A percentile compares a stretch with the other conserved stretches of the same genome.
Evolutionary conservation across 1,140 invertebrate genomes (phyloP).

Genomic region (Carcinoscorpius rotundicauda): DNA sequence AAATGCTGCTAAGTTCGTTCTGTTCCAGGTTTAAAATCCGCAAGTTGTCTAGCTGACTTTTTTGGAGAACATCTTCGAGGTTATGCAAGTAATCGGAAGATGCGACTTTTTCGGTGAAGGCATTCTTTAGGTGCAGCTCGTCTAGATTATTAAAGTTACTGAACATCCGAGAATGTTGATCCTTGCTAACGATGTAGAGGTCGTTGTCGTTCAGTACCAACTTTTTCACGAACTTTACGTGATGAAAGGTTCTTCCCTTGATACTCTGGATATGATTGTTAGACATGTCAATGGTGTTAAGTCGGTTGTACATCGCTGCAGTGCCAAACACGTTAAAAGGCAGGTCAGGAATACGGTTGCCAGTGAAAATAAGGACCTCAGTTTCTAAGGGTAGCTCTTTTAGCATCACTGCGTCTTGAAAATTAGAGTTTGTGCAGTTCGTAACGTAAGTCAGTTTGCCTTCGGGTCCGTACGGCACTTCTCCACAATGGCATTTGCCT

Average conservation of each 20-base stretch:
- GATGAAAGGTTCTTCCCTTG: constrained; percentile 60
- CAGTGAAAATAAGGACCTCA: constrained; percentile 56
- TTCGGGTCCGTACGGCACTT: constrained; percentile 27
- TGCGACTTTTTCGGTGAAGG: constrained; percentile 47
- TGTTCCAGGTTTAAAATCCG: constrained; percentile 62
- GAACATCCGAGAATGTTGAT: constrained; percentile 58
- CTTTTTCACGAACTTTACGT: constrained; percentile 53
- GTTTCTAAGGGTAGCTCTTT: constrained; percentile 49
- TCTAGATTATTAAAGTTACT: constrained; percentile 59
- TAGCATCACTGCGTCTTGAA: constrained; percentile 45
- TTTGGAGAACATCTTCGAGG: constrained; percentile 59
- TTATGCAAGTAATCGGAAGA: constrained; percentile 27
- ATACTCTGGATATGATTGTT: constrained; percentile 61
- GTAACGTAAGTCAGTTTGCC: constrained; percentile 43
- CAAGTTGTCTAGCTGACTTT: constrained; percentile 47
- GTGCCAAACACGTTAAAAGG: constrained; percentile 61
- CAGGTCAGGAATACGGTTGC: constrained; percentile 49
- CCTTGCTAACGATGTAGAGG: constrained; percentile 46
- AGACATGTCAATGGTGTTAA: constrained; percentile 60
- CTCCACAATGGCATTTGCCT: constrained; percentile 27
- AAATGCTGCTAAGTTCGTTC: constrained; percentile 55
- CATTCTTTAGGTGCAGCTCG: constrained; percentile 59
- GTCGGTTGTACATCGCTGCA: constrained; percentile 40
- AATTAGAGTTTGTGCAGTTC: constrained; percentile 54
- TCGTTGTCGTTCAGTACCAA: constrained; percentile 62